Evolutionary conservation across 2,888 invertebrate genomes (phyloP).

Genomic region (Stenchaetothrips biformis): DNA sequence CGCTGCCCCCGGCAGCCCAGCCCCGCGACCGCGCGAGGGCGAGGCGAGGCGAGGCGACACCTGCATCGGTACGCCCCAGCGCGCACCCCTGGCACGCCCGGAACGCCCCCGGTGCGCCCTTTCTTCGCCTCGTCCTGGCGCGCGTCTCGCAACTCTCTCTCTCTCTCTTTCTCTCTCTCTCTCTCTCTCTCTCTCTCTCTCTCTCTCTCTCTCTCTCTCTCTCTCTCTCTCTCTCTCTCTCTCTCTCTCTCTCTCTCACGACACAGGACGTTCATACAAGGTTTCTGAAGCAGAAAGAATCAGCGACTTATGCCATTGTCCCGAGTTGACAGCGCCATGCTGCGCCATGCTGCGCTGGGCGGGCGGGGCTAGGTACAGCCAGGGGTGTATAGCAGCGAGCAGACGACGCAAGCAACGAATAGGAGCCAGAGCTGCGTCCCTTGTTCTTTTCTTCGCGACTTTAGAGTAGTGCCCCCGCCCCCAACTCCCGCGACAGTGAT

Average conservation of each 20-base stretch:
- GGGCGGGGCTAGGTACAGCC: not conserved
- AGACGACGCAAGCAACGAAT: too few species aligned
- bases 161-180: not conserved
- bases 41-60: not conserved
- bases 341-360: not conserved
- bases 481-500: too few species aligned
- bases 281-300: slow-evolving; percentile 23
- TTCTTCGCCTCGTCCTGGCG: not conserved
- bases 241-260: not conserved
- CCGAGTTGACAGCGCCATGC: not conserved
- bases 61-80: not conserved
- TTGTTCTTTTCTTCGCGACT: too few species aligned
- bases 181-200: too few species aligned
- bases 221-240: not conserved
- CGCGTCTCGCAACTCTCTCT: not conserved
- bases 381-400: too few species aligned
- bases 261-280: not conserved
- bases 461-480: too few species aligned
- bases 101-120: not conserved
- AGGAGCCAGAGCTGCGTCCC: too few species aligned
- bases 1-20: not conserved
- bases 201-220: not conserved
- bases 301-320: slow-evolving; percentile 12
- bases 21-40: not conserved
- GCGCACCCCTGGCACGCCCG: not conserved